These are phyloP conservation scores for Pandemis heparana DNA, from an alignment of 2,888 invertebrate species.

Conservation along the genomic window DNA sequence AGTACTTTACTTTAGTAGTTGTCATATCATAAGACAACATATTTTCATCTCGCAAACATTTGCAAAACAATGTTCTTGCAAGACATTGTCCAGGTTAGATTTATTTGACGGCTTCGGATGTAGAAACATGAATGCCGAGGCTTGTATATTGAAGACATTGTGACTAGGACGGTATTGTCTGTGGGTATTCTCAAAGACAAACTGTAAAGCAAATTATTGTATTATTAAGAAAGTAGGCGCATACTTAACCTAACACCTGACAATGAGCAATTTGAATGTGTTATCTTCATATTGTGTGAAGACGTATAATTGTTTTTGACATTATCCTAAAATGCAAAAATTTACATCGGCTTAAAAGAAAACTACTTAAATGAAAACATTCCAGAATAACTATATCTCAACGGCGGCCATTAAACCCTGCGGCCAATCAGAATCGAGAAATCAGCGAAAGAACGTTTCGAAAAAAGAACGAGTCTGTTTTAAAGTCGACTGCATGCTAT, in stretches of 20 bases:
- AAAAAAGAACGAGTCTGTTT: conserved; percentile 31
- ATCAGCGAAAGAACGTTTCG: conserved; percentile 23
- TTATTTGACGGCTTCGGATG: not conserved
- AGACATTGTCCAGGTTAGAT: not conserved
- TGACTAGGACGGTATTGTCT: not conserved
- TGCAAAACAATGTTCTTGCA: not conserved
- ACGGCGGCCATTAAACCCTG: conserved; percentile 17
- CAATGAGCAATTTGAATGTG: conserved; percentile 5
- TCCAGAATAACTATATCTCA: conserved; percentile 24
- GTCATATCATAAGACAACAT: not conserved
- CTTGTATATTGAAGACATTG: not conserved
- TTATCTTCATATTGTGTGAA: not conserved
- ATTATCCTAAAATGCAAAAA: not conserved
- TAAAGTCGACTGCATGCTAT: conserved; percentile 22
- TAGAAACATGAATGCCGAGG: not conserved
- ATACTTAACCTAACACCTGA: conserved; percentile 1
- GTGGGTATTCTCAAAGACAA: not conserved
- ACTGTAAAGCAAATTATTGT: not conserved
- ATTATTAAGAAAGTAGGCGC: not conserved
- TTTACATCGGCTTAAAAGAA: not conserved
- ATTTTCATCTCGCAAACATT: not conserved
- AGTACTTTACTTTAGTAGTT: too few species aligned
- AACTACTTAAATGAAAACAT: conserved; percentile 17
- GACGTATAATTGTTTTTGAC: not conserved
- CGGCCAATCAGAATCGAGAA: conserved; percentile 33